Base-by-base conservation (phyloP, 2,113 vertebrate species). In the Blennius ocellaris region DNA sequence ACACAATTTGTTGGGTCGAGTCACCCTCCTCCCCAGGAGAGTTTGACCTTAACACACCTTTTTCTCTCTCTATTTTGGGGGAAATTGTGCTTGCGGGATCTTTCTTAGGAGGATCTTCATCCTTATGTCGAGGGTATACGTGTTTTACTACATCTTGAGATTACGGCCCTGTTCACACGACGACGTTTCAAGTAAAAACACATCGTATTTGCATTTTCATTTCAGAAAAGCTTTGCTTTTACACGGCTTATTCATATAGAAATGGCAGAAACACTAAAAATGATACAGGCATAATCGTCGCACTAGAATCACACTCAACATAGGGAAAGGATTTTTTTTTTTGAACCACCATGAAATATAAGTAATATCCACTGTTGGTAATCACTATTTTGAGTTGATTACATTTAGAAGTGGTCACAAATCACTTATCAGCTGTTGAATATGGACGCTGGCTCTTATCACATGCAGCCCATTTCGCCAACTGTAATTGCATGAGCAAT, bases 381-480 rank as follows among this genome's bases (percentile, higher is more conserved):
- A 2, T 30, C 21, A 30, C 4, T 30, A 30, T 4, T 30, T 2
- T 30, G 21, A 30, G 57, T 43, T 50, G n/a, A 12, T 54, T 69
- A 50, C 37, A 51, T 53, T 67, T 51, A 16, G 56, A 14, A 51
- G 49, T 47, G 40, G 56, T 65, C 63, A 63, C 36, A 70, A 57
- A 70, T 64, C 54, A 63, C 55, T 60, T 87, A 81, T 87, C 73
- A 45, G 14, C 51, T 53, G 80, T 68, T 62, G 11, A 72, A 83
- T 85, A 83, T 6, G 15, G 7, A 11, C 1, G 49, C 21, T 15
- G 16, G 65, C 64, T 73, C 60, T 74, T 80, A 81, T 88, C 68
- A 53, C 36, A 51, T 36, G 11, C 54, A 66, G 55, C 57, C 52
- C 51, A 54, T 75, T 74, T 74, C 44, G 60, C 58, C 49, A 40